Evolutionary conservation across 2,113 vertebrate species (phyloP).

Genomic region (Ageneiosus marmoratus): DNA sequence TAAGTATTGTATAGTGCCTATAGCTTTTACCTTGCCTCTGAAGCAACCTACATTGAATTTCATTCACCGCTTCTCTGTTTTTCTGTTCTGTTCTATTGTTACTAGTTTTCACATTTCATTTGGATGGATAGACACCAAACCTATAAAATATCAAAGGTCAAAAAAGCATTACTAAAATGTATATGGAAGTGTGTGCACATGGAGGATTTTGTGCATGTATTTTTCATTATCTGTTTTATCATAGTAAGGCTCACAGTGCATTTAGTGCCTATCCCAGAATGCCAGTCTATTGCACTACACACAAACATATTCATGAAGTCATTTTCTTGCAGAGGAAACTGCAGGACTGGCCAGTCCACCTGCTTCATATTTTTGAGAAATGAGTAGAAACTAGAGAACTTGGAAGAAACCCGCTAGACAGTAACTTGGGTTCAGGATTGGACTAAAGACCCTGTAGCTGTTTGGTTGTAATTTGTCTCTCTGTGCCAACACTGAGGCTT

Average conservation of each 20-base stretch:
- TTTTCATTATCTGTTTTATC: background rate
- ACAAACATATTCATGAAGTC: background rate
- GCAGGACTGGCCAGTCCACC: background rate
- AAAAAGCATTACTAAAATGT: background rate
- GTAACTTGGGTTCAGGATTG: background rate
- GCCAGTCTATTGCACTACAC: background rate
- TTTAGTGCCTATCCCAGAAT: background rate
- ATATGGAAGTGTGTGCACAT: background rate
- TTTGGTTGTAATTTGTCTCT: background rate
- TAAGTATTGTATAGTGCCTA: background rate
- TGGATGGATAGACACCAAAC: background rate
- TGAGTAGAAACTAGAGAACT: background rate
- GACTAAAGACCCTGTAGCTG: background rate
- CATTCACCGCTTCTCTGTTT: background rate
- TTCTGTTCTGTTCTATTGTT: background rate
- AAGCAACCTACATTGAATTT: background rate
- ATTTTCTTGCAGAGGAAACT: background rate
- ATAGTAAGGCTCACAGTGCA: background rate
- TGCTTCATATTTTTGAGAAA: background rate
- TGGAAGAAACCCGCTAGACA: background rate
- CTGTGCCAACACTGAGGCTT: background rate
- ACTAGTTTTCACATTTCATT: background rate
- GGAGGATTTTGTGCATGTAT: background rate
- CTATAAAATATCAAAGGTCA: background rate
- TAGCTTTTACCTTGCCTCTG: background rate